A percentile compares a stretch with the other conserved stretches of the same genome.
phyloP scores from a whole-genome alignment of 64 coral and sea anemone genomes.

The Astreopora myriophthalma region DNA sequence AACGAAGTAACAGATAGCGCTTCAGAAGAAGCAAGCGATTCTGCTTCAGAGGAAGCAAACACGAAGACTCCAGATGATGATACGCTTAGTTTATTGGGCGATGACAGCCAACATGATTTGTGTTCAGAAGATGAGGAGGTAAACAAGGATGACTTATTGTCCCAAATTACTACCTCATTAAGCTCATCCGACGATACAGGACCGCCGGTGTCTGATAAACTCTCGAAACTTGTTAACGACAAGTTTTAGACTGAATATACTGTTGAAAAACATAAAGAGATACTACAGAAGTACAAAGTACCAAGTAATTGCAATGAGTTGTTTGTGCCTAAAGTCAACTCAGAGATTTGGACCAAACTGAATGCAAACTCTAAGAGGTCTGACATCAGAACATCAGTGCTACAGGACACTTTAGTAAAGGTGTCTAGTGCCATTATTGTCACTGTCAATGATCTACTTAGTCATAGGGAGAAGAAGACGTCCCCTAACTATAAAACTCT shows the following conservation, averaged over 20 bases:
- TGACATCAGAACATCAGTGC: background rate
- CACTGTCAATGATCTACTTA: constrained; percentile 12
- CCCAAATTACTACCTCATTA: background rate
- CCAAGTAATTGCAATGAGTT: too few relatives aligned
- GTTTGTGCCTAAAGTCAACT: background rate
- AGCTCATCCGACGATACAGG: constrained; percentile 41
- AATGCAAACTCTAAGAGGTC: constrained; percentile 2
- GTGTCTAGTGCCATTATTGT: constrained; percentile 25
- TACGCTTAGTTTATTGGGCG: constrained; percentile 24
- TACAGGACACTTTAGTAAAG: constrained; percentile 26
- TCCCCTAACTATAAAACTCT: too few relatives aligned
- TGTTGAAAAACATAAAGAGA: constrained; percentile 5
- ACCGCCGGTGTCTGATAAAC: constrained; percentile 12
- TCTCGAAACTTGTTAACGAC: constrained; percentile 37
- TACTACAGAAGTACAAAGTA: too few relatives aligned
- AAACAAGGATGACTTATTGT: constrained; percentile 40
- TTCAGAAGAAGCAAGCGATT: background rate
- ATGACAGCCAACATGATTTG: background rate
- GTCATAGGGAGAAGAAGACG: too few relatives aligned
- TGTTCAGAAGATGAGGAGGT: background rate
- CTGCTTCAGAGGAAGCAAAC: background rate
- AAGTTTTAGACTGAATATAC: constrained; percentile 19
- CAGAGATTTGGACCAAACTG: constrained; percentile 14
- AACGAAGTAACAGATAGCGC: background rate
- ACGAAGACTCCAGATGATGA: constrained; percentile 17